These are phyloP conservation scores for Drosophila lini DNA, from an alignment of 1,140 invertebrate genomes.

Conservation along the genomic window DNA sequence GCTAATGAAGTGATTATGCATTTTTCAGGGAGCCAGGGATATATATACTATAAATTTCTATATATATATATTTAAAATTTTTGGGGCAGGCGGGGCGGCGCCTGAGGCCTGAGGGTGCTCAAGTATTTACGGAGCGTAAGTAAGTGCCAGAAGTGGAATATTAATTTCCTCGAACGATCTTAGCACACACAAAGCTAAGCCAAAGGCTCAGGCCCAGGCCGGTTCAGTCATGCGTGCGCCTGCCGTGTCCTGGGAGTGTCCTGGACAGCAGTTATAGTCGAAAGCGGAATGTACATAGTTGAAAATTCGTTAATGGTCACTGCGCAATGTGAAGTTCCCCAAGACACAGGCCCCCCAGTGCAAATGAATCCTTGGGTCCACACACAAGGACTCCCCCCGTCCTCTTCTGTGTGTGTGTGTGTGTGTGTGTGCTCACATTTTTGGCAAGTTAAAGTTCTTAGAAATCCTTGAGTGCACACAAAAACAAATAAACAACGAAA, in stretches of 20 bases:
- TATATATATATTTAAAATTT: slow-evolving; percentile 5
- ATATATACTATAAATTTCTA: slow-evolving; percentile 15
- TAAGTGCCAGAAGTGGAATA: slow-evolving; percentile 82
- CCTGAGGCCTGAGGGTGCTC: slow-evolving; percentile 46
- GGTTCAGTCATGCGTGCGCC: slow-evolving; percentile 63
- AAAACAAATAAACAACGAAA: slow-evolving; percentile 83
- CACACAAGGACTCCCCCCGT: slow-evolving; percentile 8
- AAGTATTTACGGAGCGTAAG: slow-evolving; percentile 77
- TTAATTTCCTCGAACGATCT: slow-evolving; percentile 73
- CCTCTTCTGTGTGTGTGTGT: background rate
- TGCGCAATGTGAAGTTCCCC: slow-evolving; percentile 65
- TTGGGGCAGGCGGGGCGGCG: background rate
- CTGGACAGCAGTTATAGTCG: slow-evolving; percentile 29
- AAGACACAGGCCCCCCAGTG: slow-evolving; percentile 29
- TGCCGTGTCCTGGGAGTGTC: slow-evolving; percentile 57
- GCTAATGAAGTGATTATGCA: slow-evolving; percentile 80
- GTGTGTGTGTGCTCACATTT: slow-evolving; percentile 55
- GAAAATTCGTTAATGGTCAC: slow-evolving; percentile 82
- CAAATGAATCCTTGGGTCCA: slow-evolving; percentile 51
- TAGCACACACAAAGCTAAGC: slow-evolving; percentile 48
- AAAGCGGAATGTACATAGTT: slow-evolving; percentile 72
- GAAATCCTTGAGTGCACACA: slow-evolving; percentile 82
- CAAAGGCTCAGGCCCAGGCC: background rate
- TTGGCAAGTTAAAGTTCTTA: slow-evolving; percentile 81
- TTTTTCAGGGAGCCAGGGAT: slow-evolving; percentile 18